Evolutionary conservation across 2,797 vertebrate species (phyloP).

Genomic region (Pseudopleuronectes americanus): DNA sequence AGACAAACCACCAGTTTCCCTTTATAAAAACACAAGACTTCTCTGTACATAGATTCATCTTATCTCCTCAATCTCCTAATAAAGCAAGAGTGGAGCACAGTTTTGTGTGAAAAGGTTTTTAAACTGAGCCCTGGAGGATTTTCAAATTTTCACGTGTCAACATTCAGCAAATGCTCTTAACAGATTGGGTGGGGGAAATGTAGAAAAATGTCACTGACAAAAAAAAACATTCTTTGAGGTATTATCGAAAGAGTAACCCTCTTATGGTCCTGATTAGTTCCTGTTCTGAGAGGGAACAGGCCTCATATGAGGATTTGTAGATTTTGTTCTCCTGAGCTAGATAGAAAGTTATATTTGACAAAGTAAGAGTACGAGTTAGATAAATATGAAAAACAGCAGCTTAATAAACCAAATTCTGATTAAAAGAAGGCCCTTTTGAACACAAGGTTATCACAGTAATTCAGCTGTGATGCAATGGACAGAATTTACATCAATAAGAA

Average conservation of each 20-base stretch:
- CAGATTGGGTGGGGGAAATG: slow-evolving; percentile 18
- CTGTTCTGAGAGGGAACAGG: background rate
- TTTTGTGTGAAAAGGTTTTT: slow-evolving; percentile 8
- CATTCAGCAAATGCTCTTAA: slow-evolving; percentile 31
- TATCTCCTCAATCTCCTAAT: background rate
- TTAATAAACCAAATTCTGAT: too few species aligned
- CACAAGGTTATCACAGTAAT: too few species aligned
- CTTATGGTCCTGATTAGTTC: slow-evolving; percentile 36
- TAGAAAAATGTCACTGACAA: slow-evolving; percentile 31
- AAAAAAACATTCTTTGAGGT: slow-evolving; percentile 36
- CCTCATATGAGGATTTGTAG: background rate
- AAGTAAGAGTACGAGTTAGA: background rate
- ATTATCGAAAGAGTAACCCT: slow-evolving; percentile 43
- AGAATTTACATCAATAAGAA: too few species aligned
- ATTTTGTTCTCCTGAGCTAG: background rate
- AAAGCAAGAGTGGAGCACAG: background rate
- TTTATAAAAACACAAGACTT: background rate
- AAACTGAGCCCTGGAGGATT: background rate
- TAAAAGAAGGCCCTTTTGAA: too few species aligned
- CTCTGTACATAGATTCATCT: background rate
- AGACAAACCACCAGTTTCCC: background rate
- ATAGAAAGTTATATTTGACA: background rate
- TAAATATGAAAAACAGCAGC: background rate
- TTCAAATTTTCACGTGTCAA: slow-evolving; percentile 19
- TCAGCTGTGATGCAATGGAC: too few species aligned